Evolutionary conservation across 2,888 invertebrate genomes (phyloP), one percentile per base, ranked within the genome.

Genomic region (Petrolisthes cinctipes): DNA sequence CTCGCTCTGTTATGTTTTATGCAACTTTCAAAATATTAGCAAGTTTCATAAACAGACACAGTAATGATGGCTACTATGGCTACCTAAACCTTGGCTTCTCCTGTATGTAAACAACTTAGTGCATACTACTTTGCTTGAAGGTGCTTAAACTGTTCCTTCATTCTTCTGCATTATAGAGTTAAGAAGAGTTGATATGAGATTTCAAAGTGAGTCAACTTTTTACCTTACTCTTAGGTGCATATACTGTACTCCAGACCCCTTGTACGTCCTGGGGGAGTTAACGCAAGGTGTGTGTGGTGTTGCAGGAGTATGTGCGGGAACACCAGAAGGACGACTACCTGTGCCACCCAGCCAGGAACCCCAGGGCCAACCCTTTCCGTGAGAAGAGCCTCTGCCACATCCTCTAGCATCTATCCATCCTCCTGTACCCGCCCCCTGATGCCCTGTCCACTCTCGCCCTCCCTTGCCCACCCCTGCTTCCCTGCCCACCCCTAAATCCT

Each of bases 331-430:
- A 85, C 37, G 90, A 90, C 82, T 90, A 87, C 71, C 61, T 90
- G 7, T 88, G 87, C 86, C 90, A 88, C 80, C 87, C 90, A 23
- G 20, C 81, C 53, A 87, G 90, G 23, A 90, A 90, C 86, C 81
- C 86, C 75, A 83, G 86, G 56, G 88, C 88, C 82, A 90, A 90
- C 86, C 90, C 90, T 51, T 90, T 88, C 86, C 85, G 87, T 17
- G 90, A 90, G 86, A 90, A 90, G 86, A 87, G 85, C 83, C 56
- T 90, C 79, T 90, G 90, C 80, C 76, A 83, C 53, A 79, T 89
- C 75, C 85, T 88, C 51, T 88, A 85, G 66, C 71, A 78, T 9
- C 14, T 14, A 11, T 20, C 20, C 73, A 20, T 73, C 5, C 37
- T 73, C n/a, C 20, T 17, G 73, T n/a, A 9, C 4, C 20, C 4